Evolutionary conservation across 2,113 vertebrate species (phyloP), one percentile per base, ranked within the genome.

Genomic region (Oryzias javanicus): DNA sequence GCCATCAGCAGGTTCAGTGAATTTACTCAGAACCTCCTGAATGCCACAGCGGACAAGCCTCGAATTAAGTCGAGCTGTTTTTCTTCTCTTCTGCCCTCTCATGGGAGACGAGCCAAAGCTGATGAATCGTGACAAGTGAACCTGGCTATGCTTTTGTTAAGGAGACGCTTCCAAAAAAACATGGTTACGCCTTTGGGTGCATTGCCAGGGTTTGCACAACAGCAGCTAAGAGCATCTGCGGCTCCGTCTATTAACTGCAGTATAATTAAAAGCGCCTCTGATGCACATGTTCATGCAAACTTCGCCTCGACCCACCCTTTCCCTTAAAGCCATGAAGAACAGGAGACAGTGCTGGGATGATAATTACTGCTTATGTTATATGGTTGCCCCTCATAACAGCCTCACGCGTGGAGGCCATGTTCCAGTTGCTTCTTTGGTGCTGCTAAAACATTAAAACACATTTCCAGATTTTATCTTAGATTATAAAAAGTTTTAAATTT

Each of bases 301-400:
- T 64, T 47, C 55, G 52, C 50, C 47, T 64, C 12, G 1, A 16
- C 54, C 60, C 61, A 52, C 72, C 72, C 67, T 52, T 60, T 69
- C 60, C 61, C 61, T 57, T 40, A 49, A 45, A 60, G 65, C 61
- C 51, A 42, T 53, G 52, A 64, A 78, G 81, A 75, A 67, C 58
- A 59, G 48, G 66, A 61, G 65, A 86, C 86, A 70, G 63, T 13
- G 72, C 81, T 67, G 22, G 57, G 52, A 55, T 66, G 62, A 18
- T 90, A 91, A 94, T 93, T 85, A 88, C 53, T 85, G 70, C 87
- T 91, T 92, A 84, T 58, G 49, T 52, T 86, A 66, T 78, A 63
- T 80, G 25, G 85, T 83, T 78, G 40, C 76, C 74, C 60, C 3
- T 91, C 80, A 83, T 79, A 67, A 78, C 72, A 40, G 84, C 67